Evolutionary conservation across 92 coral and sea anemone species (phyloP).

Genomic region (Paragorgia papillata): DNA sequence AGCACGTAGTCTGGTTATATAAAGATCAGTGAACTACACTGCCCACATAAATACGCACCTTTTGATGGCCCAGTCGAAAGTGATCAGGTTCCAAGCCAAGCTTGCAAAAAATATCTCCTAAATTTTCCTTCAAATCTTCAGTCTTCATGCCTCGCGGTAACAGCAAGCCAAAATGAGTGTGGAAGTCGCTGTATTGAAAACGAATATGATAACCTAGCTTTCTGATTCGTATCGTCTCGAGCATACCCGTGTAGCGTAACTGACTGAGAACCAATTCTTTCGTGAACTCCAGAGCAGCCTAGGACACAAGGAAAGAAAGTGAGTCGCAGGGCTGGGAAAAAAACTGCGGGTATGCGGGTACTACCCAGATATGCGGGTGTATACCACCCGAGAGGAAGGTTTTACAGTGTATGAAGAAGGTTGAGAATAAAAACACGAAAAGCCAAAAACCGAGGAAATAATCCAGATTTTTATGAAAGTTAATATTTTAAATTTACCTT

Average conservation of each 20-base stretch:
- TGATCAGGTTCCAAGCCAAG: conserved; percentile 73
- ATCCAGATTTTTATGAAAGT: no score
- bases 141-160: conserved; percentile 65
- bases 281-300: conserved; percentile 96
- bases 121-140: conserved; percentile 54
- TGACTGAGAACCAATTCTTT: conserved; percentile 95
- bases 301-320: not conserved
- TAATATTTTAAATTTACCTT: conserved; percentile 72
- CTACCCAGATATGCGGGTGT: no score
- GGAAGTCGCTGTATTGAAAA: conserved; percentile 81
- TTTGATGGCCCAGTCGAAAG: conserved; percentile 80
- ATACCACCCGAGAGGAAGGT: no score
- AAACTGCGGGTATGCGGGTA: no score
- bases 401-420: no score
- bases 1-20: no score
- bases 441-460: no score
- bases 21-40: no score
- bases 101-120: conserved; percentile 63
- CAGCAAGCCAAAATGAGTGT: conserved; percentile 79
- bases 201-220: conserved; percentile 94
- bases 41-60: no score
- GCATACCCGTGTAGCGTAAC: conserved; percentile 96
- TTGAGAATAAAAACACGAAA: no score
- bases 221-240: conserved; percentile 92
- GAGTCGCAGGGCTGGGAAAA: no score